Evolutionary conservation across 1,140 invertebrate species (phyloP).

Genomic region (Orius insidiosus): DNA sequence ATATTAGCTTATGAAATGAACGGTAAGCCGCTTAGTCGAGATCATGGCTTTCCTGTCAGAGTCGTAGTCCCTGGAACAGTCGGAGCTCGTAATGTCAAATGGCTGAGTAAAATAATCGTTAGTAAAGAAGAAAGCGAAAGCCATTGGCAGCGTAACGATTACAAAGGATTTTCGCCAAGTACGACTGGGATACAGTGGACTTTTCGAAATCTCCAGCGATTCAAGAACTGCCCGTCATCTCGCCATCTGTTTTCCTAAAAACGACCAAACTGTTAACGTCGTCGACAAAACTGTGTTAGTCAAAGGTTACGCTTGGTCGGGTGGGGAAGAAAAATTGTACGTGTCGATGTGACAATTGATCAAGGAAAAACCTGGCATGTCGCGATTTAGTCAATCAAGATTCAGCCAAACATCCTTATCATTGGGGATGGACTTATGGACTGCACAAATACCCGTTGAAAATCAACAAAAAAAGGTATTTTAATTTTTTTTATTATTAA

Average conservation of each 20-base stretch:
- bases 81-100: constrained; percentile 70
- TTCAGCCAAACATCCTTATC: constrained; percentile 33
- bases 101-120: constrained; percentile 66
- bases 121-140: constrained; percentile 72
- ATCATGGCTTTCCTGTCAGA: constrained; percentile 86
- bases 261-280: constrained; percentile 34
- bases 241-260: constrained; percentile 69
- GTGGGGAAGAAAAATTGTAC: constrained; percentile 75
- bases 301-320: constrained; percentile 89
- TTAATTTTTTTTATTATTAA: not conserved
- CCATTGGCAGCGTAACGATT: constrained; percentile 95
- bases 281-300: constrained; percentile 44
- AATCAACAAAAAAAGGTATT: constrained; percentile 21
- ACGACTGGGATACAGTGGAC: constrained; percentile 80
- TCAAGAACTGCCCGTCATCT: constrained; percentile 86
- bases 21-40: constrained; percentile 56
- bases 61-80: constrained; percentile 79
- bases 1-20: constrained; percentile 98
- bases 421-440: constrained; percentile 94
- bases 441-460: constrained; percentile 41
- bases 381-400: constrained; percentile 47
- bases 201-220: constrained; percentile 74
- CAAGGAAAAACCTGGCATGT: constrained; percentile 67
- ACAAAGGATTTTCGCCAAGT: constrained; percentile 83
- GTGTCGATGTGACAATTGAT: constrained; percentile 72